These are phyloP conservation scores for Orestias chungarensis DNA, from an alignment of 2,797 vertebrate species.

Conservation along the genomic window DNA sequence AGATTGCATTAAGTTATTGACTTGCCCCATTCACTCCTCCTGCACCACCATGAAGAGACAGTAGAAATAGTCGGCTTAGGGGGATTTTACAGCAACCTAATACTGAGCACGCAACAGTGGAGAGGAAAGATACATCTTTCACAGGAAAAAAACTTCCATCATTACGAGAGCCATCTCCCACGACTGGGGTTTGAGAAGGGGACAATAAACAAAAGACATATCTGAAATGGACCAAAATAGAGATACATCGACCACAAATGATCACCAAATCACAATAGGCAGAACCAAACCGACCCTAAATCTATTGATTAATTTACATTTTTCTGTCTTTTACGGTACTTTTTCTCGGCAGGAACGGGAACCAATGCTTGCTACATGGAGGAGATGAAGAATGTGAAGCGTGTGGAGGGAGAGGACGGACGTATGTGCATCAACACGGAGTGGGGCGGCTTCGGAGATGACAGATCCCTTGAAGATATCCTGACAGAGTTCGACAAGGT, in stretches of 20 bases:
- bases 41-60: too few relatives aligned
- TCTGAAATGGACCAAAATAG: background rate
- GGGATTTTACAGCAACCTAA: too few relatives aligned
- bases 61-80: too few relatives aligned
- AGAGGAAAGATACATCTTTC: too few relatives aligned
- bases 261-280: background rate
- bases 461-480: conserved; percentile 69
- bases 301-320: background rate
- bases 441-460: conserved; percentile 84
- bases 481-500: conserved; percentile 76
- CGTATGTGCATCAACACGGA: conserved; percentile 85
- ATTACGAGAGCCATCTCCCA: too few relatives aligned
- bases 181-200: too few relatives aligned
- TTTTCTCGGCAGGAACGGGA: conserved; percentile 71
- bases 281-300: background rate
- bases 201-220: too few relatives aligned
- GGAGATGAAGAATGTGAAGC: conserved; percentile 77
- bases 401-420: conserved; percentile 71
- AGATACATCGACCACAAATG: background rate
- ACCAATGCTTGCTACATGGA: conserved; percentile 92
- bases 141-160: too few relatives aligned
- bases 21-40: too few relatives aligned
- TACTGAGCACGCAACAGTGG: too few relatives aligned
- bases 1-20: too few relatives aligned
- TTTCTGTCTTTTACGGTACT: fast-evolving